phyloP scores from a whole-genome alignment of 2,113 vertebrate species.

The Megaceryle torquata region DNA sequence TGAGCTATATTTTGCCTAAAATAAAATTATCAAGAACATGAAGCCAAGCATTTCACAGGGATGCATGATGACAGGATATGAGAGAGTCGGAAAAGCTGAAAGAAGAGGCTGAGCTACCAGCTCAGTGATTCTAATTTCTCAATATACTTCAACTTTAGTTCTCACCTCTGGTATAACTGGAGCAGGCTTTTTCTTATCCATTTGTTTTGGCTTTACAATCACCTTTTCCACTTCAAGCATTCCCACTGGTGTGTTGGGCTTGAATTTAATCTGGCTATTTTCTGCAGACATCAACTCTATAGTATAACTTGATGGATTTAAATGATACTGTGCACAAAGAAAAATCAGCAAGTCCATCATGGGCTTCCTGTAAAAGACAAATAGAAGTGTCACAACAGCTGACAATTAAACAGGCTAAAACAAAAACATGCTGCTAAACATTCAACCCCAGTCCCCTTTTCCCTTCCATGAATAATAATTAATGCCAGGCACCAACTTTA shows the following conservation, averaged over 20 bases:
- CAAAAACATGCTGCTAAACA: neutral
- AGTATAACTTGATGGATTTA: conserved; percentile 92
- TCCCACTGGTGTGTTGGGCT: conserved; percentile 91
- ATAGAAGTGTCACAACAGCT: neutral
- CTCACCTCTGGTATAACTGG: conserved; percentile 92
- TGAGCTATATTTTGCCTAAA: neutral
- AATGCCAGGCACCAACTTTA: neutral
- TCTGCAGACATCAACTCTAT: conserved; percentile 88
- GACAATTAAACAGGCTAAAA: neutral
- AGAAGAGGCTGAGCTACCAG: neutral
- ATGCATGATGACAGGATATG: neutral
- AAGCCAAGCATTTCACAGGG: neutral
- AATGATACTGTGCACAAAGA: conserved; percentile 91
- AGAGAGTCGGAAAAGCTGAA: neutral
- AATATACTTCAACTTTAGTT: neutral
- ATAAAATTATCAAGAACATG: neutral
- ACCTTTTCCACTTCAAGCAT: conserved; percentile 90
- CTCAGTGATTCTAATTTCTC: neutral
- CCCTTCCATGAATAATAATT: neutral
- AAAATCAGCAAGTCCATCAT: conserved; percentile 94
- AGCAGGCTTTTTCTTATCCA: conserved; percentile 86
- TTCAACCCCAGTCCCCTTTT: neutral
- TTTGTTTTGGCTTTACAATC: conserved; percentile 87
- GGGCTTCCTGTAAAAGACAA: conserved; percentile 84
- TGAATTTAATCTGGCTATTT: conserved; percentile 87